Percentiles rank a stretch among this genome's conserved stretches.
phyloP scores from a whole-genome alignment of 2,113 vertebrate species.

The Opisthocomus hoazin region DNA sequence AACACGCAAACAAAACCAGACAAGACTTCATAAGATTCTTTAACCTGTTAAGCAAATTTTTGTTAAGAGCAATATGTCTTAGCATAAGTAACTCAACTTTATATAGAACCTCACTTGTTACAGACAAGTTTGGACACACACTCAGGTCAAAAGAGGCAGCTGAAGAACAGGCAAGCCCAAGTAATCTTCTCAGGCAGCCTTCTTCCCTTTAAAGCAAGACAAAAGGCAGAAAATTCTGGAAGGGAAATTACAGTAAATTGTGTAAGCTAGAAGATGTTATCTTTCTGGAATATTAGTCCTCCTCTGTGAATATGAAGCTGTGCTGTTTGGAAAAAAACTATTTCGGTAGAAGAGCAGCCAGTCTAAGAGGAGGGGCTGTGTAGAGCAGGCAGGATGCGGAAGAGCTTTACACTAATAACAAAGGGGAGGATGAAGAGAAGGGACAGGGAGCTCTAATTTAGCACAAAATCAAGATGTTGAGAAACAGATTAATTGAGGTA shows the following conservation, averaged over 20 bases:
- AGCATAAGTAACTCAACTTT: neutral
- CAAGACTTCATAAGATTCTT: neutral
- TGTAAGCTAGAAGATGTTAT: neutral
- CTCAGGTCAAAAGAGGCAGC: neutral
- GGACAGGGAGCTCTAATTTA: slow-evolving; percentile 9
- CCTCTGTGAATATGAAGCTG: neutral
- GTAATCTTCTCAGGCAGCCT: neutral
- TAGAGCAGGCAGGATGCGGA: neutral
- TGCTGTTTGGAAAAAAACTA: neutral
- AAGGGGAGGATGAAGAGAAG: neutral
- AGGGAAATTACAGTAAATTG: neutral
- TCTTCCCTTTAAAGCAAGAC: neutral
- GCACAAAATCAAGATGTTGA: slow-evolving; percentile 45
- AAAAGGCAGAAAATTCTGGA: neutral
- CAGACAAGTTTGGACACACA: neutral
- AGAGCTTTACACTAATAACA: neutral
- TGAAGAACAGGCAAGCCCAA: neutral
- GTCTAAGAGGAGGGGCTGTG: neutral
- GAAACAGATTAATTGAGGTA: slow-evolving; percentile 24
- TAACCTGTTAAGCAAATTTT: neutral
- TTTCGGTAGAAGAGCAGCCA: neutral
- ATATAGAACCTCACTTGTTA: neutral
- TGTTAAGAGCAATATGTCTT: neutral
- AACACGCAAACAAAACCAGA: neutral
- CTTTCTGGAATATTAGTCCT: neutral